These are phyloP conservation scores for Troides aeacus DNA, from an alignment of 2,888 invertebrate species.

Conservation along the genomic window DNA sequence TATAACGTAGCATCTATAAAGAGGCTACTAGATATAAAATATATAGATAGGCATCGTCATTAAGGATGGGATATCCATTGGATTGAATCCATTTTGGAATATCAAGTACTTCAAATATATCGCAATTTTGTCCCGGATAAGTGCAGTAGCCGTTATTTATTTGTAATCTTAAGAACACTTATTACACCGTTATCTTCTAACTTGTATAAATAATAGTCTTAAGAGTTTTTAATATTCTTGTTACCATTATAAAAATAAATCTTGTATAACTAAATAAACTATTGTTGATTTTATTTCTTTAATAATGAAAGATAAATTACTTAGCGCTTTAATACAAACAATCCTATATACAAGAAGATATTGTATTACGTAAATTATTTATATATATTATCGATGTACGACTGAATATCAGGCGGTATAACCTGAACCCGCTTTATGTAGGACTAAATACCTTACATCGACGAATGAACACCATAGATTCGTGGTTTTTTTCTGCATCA, in stretches of 20 bases:
- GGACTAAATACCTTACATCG: too few relatives aligned
- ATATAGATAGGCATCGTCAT: not conserved
- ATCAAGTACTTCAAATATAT: not conserved
- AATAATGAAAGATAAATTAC: too few relatives aligned
- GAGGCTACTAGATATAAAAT: constrained; percentile 6
- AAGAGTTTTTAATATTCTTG: constrained; percentile 17
- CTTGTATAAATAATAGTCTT: constrained; percentile 18
- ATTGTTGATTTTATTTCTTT: not conserved
- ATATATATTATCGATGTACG: too few relatives aligned
- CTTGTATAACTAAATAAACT: not conserved
- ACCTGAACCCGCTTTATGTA: too few relatives aligned
- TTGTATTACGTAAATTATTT: too few relatives aligned
- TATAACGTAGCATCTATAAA: not conserved
- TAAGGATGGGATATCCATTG: not conserved
- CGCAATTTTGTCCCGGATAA: not conserved
- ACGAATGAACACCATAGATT: too few relatives aligned
- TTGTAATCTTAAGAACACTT: constrained; percentile 18
- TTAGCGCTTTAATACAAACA: too few relatives aligned
- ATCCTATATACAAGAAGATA: too few relatives aligned
- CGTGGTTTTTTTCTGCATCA: too few relatives aligned
- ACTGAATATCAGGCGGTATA: too few relatives aligned
- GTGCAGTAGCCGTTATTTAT: constrained; percentile 22
- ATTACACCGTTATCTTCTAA: constrained; percentile 10
- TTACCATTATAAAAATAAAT: constrained; percentile 24
- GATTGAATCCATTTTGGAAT: not conserved